phyloP scores from a whole-genome alignment of 2,888 invertebrate genomes.

The Lottia scabra region DNA sequence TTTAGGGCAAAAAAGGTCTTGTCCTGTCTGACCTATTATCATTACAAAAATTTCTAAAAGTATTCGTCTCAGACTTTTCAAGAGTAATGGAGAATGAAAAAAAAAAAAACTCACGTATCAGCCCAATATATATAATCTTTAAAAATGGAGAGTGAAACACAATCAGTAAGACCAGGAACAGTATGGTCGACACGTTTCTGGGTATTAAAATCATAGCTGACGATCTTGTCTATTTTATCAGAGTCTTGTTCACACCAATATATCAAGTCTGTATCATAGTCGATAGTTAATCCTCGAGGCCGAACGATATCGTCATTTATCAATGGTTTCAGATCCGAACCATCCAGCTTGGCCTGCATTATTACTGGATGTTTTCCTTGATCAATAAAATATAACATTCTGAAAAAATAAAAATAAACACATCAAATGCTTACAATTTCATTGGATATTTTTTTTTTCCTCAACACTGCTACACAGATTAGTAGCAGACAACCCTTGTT shows the following conservation, averaged over 20 bases:
- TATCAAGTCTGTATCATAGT: constrained; percentile 77
- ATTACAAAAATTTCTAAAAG: too few relatives aligned
- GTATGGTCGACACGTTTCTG: constrained; percentile 28
- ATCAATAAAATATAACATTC: constrained; percentile 78
- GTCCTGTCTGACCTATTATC: too few relatives aligned
- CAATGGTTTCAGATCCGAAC: constrained; percentile 76
- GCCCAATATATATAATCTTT: constrained; percentile 81
- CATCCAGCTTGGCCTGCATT: constrained; percentile 83
- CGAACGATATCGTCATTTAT: constrained; percentile 32
- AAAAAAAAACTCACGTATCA: constrained; percentile 76
- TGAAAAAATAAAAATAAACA: constrained; percentile 59
- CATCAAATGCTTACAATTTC: too few relatives aligned
- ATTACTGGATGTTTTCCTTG: constrained; percentile 83
- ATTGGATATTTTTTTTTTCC: too few relatives aligned
- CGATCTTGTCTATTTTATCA: constrained; percentile 73
- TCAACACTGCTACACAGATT: too few relatives aligned
- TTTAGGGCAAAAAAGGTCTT: too few relatives aligned
- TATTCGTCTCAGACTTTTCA: too few relatives aligned
- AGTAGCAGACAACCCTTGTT: too few relatives aligned
- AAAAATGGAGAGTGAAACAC: constrained; percentile 76
- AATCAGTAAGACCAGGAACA: constrained; percentile 34
- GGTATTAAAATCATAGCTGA: constrained; percentile 46
- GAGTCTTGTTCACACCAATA: constrained; percentile 85
- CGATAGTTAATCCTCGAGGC: constrained; percentile 87
- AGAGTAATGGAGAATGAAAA: too few relatives aligned